phyloP scores from a whole-genome alignment of 2,113 vertebrate genomes.

The Aptenodytes forsteri region DNA sequence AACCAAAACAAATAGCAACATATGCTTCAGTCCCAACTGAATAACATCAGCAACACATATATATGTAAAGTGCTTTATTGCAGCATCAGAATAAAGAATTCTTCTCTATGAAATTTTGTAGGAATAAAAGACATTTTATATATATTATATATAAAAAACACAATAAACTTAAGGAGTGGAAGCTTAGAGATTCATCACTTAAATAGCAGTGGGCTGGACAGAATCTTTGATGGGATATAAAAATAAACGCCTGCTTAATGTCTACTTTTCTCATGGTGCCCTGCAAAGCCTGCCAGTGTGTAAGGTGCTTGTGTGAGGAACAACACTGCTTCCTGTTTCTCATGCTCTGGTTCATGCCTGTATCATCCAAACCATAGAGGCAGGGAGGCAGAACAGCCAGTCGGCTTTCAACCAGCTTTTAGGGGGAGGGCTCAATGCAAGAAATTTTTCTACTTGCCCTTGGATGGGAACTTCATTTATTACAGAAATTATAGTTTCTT shows the following conservation, averaged over 20 bases:
- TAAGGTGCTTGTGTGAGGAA: slow-evolving; percentile 59
- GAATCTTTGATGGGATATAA: slow-evolving; percentile 37
- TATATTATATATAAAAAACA: slow-evolving; percentile 22
- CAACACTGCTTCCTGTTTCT: neutral
- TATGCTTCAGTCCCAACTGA: neutral
- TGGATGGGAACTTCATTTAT: neutral
- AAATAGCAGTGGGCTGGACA: slow-evolving; percentile 50
- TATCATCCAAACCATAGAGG: neutral
- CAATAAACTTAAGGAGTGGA: slow-evolving; percentile 37
- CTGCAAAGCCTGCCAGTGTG: neutral
- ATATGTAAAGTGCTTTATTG: slow-evolving; percentile 70
- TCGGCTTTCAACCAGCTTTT: neutral
- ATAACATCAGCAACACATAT: neutral
- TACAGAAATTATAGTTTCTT: neutral
- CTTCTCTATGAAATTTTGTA: slow-evolving; percentile 5
- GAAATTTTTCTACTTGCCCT: neutral
- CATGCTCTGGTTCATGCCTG: neutral
- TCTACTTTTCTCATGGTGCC: neutral
- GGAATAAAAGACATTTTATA: slow-evolving; percentile 8
- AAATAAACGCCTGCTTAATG: slow-evolving; percentile 37
- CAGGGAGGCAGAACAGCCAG: neutral
- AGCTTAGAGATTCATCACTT: slow-evolving; percentile 30
- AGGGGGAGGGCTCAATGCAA: neutral
- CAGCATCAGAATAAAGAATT: slow-evolving; percentile 56
- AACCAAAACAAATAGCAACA: neutral